Evolutionary conservation across 2,113 vertebrate genomes (phyloP).

Genomic region (Spheniscus mendiculus): DNA sequence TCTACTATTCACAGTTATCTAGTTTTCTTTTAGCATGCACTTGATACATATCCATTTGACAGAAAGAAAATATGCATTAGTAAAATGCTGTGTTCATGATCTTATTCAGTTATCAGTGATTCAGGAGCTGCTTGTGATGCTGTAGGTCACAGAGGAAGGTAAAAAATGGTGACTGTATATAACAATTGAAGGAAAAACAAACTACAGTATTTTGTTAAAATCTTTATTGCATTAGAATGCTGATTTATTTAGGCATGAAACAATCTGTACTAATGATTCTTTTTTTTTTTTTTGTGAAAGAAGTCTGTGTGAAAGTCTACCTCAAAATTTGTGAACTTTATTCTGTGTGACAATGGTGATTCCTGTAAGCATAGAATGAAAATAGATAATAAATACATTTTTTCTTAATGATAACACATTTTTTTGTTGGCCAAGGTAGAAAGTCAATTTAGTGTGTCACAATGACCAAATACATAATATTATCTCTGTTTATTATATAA

Average conservation of each 20-base stretch:
- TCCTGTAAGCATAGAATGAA: background rate
- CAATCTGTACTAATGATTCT: background rate
- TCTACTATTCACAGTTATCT: background rate
- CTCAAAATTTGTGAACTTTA: background rate
- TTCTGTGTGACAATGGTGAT: background rate
- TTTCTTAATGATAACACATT: background rate
- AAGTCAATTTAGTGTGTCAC: background rate
- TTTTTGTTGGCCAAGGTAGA: background rate
- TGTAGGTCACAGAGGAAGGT: background rate
- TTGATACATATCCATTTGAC: background rate
- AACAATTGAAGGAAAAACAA: background rate
- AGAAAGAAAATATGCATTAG: background rate
- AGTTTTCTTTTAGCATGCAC: background rate
- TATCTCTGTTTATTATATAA: background rate
- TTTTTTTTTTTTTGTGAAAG: background rate
- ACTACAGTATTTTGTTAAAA: background rate
- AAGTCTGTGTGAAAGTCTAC: background rate
- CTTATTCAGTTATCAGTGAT: background rate
- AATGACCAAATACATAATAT: background rate
- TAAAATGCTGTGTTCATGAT: background rate
- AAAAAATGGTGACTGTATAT: rapidly evolving
- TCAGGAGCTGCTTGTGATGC: background rate
- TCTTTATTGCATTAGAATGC: background rate
- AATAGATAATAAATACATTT: background rate
- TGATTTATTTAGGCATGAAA: background rate